A percentile compares a stretch with the other conserved stretches of the same genome.
These are phyloP conservation scores for Rhaphigaster nebulosa DNA, from an alignment of 2,888 invertebrate genomes.

Conservation along the genomic window DNA sequence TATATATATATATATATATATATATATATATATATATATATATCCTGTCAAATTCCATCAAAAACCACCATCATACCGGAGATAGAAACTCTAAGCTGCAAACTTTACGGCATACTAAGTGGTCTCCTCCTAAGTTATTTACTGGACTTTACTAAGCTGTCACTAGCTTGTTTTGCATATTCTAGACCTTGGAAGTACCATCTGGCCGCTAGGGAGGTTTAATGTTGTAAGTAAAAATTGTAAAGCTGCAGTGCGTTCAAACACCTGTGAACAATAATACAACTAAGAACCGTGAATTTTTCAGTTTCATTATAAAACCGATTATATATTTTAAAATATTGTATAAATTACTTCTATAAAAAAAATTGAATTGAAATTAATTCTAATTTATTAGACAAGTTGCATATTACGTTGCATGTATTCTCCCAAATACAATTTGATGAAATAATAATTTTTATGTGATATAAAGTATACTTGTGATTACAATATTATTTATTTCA, in stretches of 20 bases:
- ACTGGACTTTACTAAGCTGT: slow-evolving; percentile 13
- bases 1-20: no score
- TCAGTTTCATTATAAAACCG: neutral
- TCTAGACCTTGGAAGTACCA: neutral
- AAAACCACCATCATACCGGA: neutral
- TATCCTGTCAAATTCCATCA: neutral
- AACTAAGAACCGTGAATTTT: neutral
- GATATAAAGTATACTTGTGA: no score
- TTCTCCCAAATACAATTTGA: no score
- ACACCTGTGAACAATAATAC: slow-evolving; percentile 8
- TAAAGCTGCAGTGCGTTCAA: neutral
- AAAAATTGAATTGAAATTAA: no score
- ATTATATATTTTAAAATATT: no score
- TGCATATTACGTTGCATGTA: no score
- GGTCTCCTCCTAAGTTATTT: neutral
- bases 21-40: no score
- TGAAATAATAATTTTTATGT: no score
- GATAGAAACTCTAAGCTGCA: neutral
- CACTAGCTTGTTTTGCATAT: slow-evolving; percentile 21
- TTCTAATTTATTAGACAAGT: no score
- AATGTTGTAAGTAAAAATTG: neutral
- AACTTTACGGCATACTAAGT: slow-evolving; percentile 34
- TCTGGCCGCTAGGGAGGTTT: neutral
- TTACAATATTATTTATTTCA: no score
- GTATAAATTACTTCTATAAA: no score